Evolutionary conservation across 2,797 vertebrate species (phyloP), one percentile per base, ranked within the genome.

Genomic region (Mus minutoides): DNA sequence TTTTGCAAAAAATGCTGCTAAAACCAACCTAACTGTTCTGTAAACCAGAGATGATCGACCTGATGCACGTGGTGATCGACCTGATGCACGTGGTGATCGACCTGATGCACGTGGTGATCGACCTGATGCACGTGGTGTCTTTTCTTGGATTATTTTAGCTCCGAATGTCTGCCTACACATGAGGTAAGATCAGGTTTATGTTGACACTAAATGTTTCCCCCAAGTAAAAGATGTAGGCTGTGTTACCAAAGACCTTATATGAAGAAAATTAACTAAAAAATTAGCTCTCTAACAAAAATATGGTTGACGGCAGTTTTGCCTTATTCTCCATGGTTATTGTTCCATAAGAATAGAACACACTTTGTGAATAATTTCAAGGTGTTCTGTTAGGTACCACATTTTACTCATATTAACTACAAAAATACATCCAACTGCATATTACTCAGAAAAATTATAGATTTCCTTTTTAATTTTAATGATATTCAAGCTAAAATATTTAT

Each of bases 401-500:
- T 91, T 73, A 46, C 67, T 75, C 62, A 49, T 54, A 49, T 12
- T 73, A 29, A 34, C 73, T 52, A 3, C 60, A 92, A 88, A 86
- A 87, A 49, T 24, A 67, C 13, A 76, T 58, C 14, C 26, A 92
- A 17, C 9, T 49, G 75, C 34, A 77, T 86, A 94, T 94, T 88
- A 67, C 54, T 83, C 5, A 62, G 4, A 49, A 91, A 91, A 88
- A 17, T 76, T 80, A 9, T 43, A 92, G 9, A 78, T 89, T 94
- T 87, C 31, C 77, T 54, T 58, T 71, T 88, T 26, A 77, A 95
- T 71, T 90, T 31, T 64, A 96, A 78, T 85, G 24, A 71, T 88
- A 89, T 46, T 93, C 31, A 96, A 69, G 29, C 49, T 77, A 93
- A 95, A 85, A 40, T 83, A 73, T 56, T 64, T n/a, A 75, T 78